Evolutionary conservation across 2,797 vertebrate genomes (phyloP).

Genomic region (Carduelis carduelis): DNA sequence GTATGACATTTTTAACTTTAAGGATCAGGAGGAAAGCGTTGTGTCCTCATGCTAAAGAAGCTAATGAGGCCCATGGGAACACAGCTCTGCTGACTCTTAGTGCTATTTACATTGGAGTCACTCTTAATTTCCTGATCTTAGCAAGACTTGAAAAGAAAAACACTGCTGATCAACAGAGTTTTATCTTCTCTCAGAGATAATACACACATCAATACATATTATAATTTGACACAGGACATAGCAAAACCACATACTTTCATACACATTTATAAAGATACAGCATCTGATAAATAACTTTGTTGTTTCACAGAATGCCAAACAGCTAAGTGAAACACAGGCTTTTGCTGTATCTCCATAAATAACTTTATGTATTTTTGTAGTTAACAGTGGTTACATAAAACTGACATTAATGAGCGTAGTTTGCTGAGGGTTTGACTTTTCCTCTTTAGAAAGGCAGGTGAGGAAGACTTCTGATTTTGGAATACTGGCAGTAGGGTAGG

Average conservation of each 20-base stretch:
- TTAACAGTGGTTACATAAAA: neutral
- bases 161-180: neutral
- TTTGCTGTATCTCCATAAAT: neutral
- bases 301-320: neutral
- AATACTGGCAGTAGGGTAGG: neutral
- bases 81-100: neutral
- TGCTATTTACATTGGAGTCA: conserved; percentile 14
- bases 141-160: conserved; percentile 7
- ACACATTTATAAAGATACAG: neutral
- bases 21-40: neutral
- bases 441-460: neutral
- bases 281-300: neutral
- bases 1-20: neutral
- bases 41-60: neutral
- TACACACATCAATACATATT: neutral
- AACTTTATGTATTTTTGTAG: neutral
- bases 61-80: conserved; percentile 12
- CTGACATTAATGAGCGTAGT: neutral
- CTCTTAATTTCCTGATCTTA: conserved; percentile 40
- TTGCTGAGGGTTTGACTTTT: neutral
- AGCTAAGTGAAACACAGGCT: neutral
- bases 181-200: neutral
- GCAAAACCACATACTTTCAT: neutral
- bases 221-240: neutral
- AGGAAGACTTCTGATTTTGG: neutral